Evolutionary conservation across 2,113 vertebrate genomes (phyloP), one percentile per base, ranked within the genome.

Genomic region (Plecturocebus donacophilus): DNA sequence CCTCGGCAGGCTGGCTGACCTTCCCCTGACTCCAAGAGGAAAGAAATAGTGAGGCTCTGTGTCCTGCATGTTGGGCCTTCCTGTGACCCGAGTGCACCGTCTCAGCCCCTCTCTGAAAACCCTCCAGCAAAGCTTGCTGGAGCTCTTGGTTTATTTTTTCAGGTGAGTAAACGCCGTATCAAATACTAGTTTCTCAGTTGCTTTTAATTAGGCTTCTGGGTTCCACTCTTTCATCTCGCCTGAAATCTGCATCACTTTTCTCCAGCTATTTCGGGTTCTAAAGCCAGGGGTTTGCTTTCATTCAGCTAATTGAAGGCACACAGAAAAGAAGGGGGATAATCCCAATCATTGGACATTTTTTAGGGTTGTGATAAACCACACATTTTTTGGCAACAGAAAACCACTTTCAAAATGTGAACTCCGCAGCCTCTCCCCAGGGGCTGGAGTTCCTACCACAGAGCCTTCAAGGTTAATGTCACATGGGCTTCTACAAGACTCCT

Each of bases 191-290:
- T 99, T 98, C 98, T 99, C 99, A 99, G 99, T 99, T 99, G 99
- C 99, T 99, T 99, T 99, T 99, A 99, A 99, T 99, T 99, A 99
- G 98, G 98, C 99, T 99, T 99, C 99, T 99, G 99, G 99, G 99
- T 99, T 99, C 98, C 88, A 98, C 98, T 98, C 99, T 99, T 99
- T 99, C 99, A 99, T 99, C 99, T 99, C 19, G 0, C 98, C 98
- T 94, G 87, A 98, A 98, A 98, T 98, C 98, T 99, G 98, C 98
- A 98, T 99, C 99, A 99, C 98, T 99, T 99, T 86, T 88, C 98
- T 98, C 96, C 98, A 98, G 98, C 98, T 99, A 99, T 99, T 99
- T 99, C 98, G 94, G 7, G 99, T 98, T 98, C 98, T 98, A 98
- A 99, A 99, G 98, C 98, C 97, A 0, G 32, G 98, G 98, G 98